Conservation (phyloP, 2,888 invertebrate genomes). For the Noctua comes region DNA sequence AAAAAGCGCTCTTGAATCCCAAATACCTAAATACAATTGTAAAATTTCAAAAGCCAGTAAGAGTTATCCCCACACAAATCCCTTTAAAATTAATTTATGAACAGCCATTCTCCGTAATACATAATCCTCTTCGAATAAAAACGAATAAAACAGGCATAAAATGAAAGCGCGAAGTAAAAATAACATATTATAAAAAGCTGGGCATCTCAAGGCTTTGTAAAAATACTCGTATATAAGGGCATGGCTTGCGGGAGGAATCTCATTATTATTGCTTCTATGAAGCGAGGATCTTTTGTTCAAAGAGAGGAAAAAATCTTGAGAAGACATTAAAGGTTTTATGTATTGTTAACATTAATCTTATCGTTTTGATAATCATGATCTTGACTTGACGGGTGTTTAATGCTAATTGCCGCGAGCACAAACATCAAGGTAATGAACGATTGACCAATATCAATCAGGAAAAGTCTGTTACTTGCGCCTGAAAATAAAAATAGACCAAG, state of each 20-base stretch:
- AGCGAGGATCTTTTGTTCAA: slow-evolving; percentile 32
- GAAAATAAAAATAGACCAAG: no score
- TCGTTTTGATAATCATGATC: background rate
- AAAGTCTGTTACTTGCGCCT: no score
- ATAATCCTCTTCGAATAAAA: slow-evolving; percentile 42
- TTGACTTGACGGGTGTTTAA: background rate
- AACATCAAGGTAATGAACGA: background rate
- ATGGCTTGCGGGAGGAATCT: slow-evolving; percentile 35
- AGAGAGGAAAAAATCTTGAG: background rate
- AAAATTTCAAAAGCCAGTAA: background rate
- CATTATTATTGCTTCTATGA: slow-evolving; percentile 45
- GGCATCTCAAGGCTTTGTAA: slow-evolving; percentile 25
- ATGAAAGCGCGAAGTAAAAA: slow-evolving; percentile 26
- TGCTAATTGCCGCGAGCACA: background rate
- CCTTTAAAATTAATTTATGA: background rate
- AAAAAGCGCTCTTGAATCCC: background rate
- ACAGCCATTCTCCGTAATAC: background rate
- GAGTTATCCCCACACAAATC: background rate
- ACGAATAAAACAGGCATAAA: slow-evolving; percentile 22
- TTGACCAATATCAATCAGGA: background rate
- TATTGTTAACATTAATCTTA: background rate
- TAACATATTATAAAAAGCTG: slow-evolving; percentile 41
- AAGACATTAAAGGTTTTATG: slow-evolving; percentile 1
- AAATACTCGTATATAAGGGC: slow-evolving; percentile 20
- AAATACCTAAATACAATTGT: background rate